Conservation (phyloP, 2,113 vertebrate species). For the Melanotaenia duboulayi region DNA sequence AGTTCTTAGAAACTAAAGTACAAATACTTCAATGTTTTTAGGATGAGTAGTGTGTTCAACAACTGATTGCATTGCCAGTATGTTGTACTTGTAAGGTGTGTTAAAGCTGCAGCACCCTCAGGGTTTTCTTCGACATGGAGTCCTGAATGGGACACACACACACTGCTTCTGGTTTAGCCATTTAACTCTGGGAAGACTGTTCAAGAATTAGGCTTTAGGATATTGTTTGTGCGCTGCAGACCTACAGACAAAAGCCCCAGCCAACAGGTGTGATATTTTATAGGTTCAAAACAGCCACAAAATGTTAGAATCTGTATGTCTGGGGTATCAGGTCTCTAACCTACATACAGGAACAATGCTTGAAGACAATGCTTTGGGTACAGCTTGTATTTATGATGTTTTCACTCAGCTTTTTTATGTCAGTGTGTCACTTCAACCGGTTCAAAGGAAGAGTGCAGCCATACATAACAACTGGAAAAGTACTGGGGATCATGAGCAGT, state of each 20-base stretch:
- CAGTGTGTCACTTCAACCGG: constrained; percentile 25
- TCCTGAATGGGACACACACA: constrained; percentile 19
- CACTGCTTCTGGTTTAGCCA: constrained; percentile 9
- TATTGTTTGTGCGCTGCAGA: constrained; percentile 27
- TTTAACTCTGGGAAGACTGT: constrained; percentile 6
- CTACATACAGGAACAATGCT: constrained; percentile 50
- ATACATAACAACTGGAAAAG: not conserved
- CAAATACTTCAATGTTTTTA: no score
- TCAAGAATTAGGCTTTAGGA: constrained; percentile 24
- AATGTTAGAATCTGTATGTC: constrained; percentile 30
- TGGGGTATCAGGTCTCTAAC: constrained; percentile 45
- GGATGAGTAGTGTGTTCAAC: no score
- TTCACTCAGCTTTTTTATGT: constrained; percentile 42
- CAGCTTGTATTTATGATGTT: constrained; percentile 23
- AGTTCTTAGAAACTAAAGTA: no score
- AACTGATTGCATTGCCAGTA: no score
- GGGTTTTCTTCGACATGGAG: not conserved
- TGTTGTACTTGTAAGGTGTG: no score
- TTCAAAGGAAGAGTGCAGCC: not conserved
- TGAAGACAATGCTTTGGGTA: constrained; percentile 21
- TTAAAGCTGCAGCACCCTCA: no score
- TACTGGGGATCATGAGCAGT: not conserved
- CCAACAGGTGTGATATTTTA: not conserved
- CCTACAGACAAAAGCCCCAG: constrained; percentile 21
- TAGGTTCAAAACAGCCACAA: constrained; percentile 29